Conservation (phyloP, 1,140 invertebrate species). For the Diabrotica undecimpunctata region DNA sequence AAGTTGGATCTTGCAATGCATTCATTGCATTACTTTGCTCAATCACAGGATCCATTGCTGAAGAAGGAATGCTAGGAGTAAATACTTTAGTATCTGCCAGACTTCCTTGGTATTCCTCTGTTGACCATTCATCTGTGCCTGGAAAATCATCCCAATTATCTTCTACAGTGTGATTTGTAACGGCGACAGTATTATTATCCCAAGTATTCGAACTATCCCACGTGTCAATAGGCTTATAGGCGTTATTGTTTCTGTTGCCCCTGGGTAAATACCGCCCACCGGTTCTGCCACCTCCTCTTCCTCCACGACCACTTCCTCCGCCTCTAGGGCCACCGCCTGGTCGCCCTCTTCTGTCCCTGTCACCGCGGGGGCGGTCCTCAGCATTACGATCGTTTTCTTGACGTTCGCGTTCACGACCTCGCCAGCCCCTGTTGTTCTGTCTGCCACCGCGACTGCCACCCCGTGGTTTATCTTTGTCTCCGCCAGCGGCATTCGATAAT, state of each 20-base stretch:
- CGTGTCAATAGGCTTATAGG: conserved; percentile 50
- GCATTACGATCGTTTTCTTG: conserved; percentile 36
- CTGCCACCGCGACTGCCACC: conserved; percentile 36
- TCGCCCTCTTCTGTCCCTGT: conserved; percentile 47
- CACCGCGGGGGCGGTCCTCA: conserved; percentile 35
- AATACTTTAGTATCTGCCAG: conserved; percentile 93
- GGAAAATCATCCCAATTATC: conserved; percentile 51
- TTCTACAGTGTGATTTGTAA: conserved; percentile 35
- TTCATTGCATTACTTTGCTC: not conserved
- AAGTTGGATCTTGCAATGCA: not conserved
- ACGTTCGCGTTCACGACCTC: conserved; percentile 43
- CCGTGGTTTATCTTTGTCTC: conserved; percentile 39
- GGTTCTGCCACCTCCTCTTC: conserved; percentile 55
- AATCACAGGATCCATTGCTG: conserved; percentile 10
- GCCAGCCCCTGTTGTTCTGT: conserved; percentile 43
- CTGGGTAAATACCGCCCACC: conserved; percentile 43
- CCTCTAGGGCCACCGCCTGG: conserved; percentile 55
- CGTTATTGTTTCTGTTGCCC: conserved; percentile 33
- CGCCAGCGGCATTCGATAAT: conserved; percentile 41
- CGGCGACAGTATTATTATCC: conserved; percentile 37
- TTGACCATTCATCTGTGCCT: conserved; percentile 84
- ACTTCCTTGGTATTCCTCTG: conserved; percentile 90
- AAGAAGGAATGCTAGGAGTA: conserved; percentile 61
- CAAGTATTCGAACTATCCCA: conserved; percentile 49
- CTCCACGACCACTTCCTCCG: conserved; percentile 54